Base-by-base conservation (phyloP, 1,140 invertebrate species). In the Drosophila azteca region DNA sequence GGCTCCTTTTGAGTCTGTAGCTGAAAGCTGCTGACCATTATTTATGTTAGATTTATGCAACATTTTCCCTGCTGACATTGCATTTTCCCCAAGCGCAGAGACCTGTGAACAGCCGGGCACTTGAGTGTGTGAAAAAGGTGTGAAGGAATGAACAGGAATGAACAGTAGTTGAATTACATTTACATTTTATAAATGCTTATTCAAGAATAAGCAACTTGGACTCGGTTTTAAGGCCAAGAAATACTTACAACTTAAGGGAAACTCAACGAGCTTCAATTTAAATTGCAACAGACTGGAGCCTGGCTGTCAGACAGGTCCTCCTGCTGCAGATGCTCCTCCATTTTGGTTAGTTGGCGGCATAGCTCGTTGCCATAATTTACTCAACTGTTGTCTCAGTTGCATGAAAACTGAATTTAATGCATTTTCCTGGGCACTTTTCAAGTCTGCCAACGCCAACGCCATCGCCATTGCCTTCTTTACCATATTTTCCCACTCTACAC, bases 371-470 rank as follows among this genome's bases (percentile, higher is more conserved):
- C 82, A 85, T 85, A 85, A 85, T 85, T 85, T 85, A 85, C 82
- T 85, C 82, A 85, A 85, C 82, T 81, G 82, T 87, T 85, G 82
- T 85, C 82, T 85, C 82, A 85, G 82, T 85, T 87, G 82, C 82
- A 85, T 72, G 82, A 78, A 79, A 85, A 85, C 82, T 85, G 82
- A 85, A 85, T 85, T 85, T 85, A 87, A 85, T 85, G 82, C 82
- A 79, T 85, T 85, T 63, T 35, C 78, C 60, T 39, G 76, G 83
- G 65, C 82, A 78, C 82, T 87, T 85, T 87, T 82, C 65, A 78
- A 62, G 50, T 51, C 48, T 20, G 52, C 62, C 35, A 39, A 39
- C 35, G 35, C 9, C 35, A 13, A 0, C 35, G 35, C 35, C 35
- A 39, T 1, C 35, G 35, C 35, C 31, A 35, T 3, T 9, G 31